A percentile compares a stretch with the other conserved stretches of the same genome.
Conservation (phyloP, 2,113 vertebrate species). For the Hylia prasina region DNA sequence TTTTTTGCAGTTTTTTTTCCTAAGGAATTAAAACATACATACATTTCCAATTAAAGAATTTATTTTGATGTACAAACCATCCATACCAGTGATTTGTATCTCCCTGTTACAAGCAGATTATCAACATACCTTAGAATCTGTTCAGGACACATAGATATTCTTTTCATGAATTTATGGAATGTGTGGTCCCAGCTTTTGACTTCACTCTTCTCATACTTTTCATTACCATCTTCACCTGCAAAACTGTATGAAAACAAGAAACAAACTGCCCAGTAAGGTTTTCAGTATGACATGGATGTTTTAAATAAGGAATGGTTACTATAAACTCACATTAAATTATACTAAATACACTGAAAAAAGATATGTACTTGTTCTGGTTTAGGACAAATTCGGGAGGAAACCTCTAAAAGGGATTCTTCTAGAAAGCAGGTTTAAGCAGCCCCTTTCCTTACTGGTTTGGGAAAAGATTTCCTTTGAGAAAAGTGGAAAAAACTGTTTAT, state of each 20-base stretch:
- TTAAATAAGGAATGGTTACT: background rate
- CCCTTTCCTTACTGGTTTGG: background rate
- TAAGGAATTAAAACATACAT: background rate
- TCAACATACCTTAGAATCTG: constrained; percentile 79
- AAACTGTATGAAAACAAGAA: constrained; percentile 35
- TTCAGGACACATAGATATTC: constrained; percentile 75
- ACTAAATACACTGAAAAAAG: background rate
- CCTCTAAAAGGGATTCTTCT: background rate
- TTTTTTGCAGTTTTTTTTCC: too few relatives aligned
- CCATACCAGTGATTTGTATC: background rate
- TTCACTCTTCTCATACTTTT: constrained; percentile 79
- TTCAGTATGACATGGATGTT: background rate
- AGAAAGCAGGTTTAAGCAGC: background rate
- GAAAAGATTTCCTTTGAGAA: background rate
- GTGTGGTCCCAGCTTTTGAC: constrained; percentile 70
- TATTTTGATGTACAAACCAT: background rate
- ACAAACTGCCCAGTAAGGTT: background rate
- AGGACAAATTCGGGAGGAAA: background rate
- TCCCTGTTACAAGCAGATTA: background rate
- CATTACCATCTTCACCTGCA: constrained; percentile 38
- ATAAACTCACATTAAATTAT: background rate
- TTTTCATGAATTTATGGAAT: constrained; percentile 85
- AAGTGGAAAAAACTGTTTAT: background rate
- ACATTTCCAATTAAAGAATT: background rate
- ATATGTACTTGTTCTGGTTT: background rate